Conservation (phyloP, 2,113 vertebrate species). For the Actenoides hombroni region DNA sequence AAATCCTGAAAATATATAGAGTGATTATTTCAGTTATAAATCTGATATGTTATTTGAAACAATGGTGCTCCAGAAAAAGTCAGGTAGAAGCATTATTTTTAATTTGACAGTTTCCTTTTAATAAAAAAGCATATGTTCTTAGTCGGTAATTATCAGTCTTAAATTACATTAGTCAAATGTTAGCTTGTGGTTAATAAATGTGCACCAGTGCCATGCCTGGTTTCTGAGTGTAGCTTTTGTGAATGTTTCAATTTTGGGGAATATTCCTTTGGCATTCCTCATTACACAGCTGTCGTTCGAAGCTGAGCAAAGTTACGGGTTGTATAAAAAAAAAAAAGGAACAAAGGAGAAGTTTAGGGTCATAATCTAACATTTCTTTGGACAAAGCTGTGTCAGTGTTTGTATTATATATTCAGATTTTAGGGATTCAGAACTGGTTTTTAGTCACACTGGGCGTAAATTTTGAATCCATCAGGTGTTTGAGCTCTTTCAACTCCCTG, state of each 20-base stretch:
- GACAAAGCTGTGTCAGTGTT: neutral
- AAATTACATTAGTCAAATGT: neutral
- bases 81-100: neutral
- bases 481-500: neutral
- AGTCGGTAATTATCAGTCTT: conserved; percentile 24
- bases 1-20: neutral
- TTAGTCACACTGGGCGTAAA: neutral
- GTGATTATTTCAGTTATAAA: neutral
- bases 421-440: neutral
- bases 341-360: neutral
- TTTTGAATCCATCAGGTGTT: neutral
- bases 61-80: neutral
- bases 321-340: neutral
- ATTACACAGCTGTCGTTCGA: neutral
- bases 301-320: neutral
- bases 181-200: neutral
- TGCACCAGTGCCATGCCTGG: neutral
- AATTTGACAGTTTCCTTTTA: neutral
- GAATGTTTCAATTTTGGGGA: neutral
- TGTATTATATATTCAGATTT: neutral
- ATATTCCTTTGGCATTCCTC: neutral
- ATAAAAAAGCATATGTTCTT: neutral
- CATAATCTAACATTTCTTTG: neutral
- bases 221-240: conserved; percentile 6
- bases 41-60: neutral